Evolutionary conservation across 2,888 invertebrate species (phyloP), one percentile per base, ranked within the genome.

Genomic region (Sesia apiformis): DNA sequence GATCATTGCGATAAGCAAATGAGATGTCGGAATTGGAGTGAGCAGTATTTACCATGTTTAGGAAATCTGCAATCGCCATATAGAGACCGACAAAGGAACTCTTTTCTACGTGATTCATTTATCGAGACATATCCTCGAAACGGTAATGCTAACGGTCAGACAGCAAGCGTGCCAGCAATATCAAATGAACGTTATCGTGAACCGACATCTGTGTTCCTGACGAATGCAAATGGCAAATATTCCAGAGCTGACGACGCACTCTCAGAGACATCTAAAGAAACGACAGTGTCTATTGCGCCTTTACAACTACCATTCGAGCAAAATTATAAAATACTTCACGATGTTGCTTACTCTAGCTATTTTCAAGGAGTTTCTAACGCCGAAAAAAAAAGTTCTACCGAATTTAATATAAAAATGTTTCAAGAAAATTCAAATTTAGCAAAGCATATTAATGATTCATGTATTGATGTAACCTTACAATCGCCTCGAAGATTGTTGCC

Each of bases 41-140:
- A 70, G 63, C 68, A 66, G 56, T 60, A 58, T 60, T 65, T 62
- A 62, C 63, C 72, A 71, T 63, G 69, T 78, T 76, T 76, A 66
- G 73, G 73, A 72, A 74, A 80, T 78, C 71, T 81, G 66, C 76
- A 74, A 73, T 72, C 72, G 60, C 63, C 66, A 59, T 71, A 67
- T 67, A 65, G 62, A 69, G 75, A 74, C 80, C 83, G 79, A 80
- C 78, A 84, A 83, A 81, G 76, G 69, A 78, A 72, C 74, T 78
- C 76, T 75, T 78, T 75, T 69, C 76, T 79, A 81, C 84, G 81
- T 81, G 85, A 83, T 83, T 80, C 83, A 81, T 83, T 77, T 84
- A 82, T 80, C 76, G 84, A 83, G 81, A 76, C 80, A 77, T 79
- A 79, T 81, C 78, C 80, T 80, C 80, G 72, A 72, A 85, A 83